phyloP scores from a whole-genome alignment of 2,113 vertebrate species.

The Cercopithecus mona region DNA sequence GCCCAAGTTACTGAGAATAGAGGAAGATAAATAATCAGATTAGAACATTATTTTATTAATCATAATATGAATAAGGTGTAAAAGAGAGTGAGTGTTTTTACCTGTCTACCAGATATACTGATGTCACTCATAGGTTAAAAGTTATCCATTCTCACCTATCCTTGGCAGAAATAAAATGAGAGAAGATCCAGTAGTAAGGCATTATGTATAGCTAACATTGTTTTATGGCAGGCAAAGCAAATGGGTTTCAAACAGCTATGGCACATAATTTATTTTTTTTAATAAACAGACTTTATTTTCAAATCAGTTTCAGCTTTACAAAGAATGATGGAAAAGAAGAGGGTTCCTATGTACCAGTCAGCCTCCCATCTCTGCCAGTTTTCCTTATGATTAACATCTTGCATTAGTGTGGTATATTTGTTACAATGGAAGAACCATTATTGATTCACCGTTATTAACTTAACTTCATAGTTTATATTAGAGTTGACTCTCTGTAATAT shows the following conservation, averaged over 20 bases:
- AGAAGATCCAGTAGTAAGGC: not conserved
- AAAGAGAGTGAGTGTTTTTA: not conserved
- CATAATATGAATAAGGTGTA: not conserved
- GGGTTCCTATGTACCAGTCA: accelerated
- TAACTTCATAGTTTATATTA: not conserved
- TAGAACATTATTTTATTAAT: not conserved
- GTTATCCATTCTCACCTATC: not conserved
- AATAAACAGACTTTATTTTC: not conserved
- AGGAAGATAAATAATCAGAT: not conserved
- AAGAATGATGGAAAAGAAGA: not conserved
- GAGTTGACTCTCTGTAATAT: not conserved
- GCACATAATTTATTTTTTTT: not conserved
- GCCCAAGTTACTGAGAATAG: not conserved
- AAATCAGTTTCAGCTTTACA: not conserved
- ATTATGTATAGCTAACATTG: accelerated
- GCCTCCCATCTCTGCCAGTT: not conserved
- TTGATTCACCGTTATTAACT: not conserved
- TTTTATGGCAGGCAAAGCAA: not conserved
- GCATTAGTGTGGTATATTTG: not conserved
- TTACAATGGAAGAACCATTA: not conserved
- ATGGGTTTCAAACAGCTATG: not conserved
- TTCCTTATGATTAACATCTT: not conserved
- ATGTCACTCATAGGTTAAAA: not conserved
- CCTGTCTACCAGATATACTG: not conserved
- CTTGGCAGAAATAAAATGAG: not conserved